Conservation (phyloP, 2,113 vertebrate species). For the Antigone vipio region DNA sequence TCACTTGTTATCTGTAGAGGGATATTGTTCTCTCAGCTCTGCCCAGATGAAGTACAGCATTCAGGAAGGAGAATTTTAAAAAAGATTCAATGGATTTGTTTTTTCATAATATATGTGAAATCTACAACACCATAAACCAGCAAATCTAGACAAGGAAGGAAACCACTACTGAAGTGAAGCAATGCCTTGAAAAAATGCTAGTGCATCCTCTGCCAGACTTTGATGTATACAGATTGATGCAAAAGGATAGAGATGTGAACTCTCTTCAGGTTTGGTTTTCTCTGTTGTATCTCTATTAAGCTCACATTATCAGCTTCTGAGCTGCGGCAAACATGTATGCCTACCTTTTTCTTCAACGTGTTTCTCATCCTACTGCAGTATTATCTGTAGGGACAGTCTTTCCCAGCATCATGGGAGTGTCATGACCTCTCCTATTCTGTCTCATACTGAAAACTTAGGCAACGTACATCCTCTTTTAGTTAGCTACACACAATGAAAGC, state of each 20-base stretch:
- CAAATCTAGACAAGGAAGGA: neutral
- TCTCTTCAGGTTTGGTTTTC: neutral
- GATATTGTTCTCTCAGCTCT: neutral
- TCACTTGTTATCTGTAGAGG: neutral
- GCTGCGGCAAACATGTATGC: neutral
- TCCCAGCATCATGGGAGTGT: neutral
- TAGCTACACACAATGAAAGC: neutral
- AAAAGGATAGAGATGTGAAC: neutral
- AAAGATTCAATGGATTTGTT: neutral
- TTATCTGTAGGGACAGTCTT: neutral
- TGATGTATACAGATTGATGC: neutral
- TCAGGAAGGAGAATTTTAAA: neutral
- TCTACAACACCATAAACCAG: neutral
- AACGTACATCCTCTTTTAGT: neutral
- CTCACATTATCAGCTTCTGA: neutral
- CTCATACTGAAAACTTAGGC: neutral
- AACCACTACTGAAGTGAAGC: neutral
- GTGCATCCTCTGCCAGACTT: neutral
- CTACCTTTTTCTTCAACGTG: neutral
- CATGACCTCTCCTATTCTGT: neutral
- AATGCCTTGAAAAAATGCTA: neutral
- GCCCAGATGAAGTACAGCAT: neutral
- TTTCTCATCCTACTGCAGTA: neutral
- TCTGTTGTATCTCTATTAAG: neutral
- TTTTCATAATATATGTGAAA: neutral